Evolutionary conservation across 2,113 vertebrate genomes (phyloP), one percentile per base, ranked within the genome.

Genomic region (Sapajus apella): DNA sequence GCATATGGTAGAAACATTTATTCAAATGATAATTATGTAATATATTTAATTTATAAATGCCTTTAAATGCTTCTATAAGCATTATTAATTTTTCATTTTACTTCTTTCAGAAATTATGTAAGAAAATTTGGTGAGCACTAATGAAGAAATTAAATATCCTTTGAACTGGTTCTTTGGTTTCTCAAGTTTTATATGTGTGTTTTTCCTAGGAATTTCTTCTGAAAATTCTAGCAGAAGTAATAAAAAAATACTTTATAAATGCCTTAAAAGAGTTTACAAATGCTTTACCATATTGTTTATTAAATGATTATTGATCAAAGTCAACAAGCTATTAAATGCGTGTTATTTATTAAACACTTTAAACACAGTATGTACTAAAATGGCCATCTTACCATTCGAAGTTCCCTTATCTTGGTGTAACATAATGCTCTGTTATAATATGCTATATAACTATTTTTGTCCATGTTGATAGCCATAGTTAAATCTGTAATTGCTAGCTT

Each of bases 381-480:
- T 50, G 55, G 32, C 61, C 47, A 66, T 92, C 95, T 98, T 97
- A 99, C 99, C 98, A 98, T 97, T 77, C 97, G 87, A 96, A 98
- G 97, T 91, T 99, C 98, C 84, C 97, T 98, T 94, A 98, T 97
- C 80, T 98, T 97, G 61, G 99, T 98, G 68, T 98, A 98, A 96
- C 98, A 99, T 77, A 99, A 56, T 17, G 98, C 98, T 97, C 99
- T 99, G 95, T 99, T 99, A 96, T 99, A 99, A 98, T 98, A 99
- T n/a, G 98, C 98, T 96, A 98, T 70, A 64, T 97, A 96, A 61
- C 97, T 98, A 35, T 81, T 96, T 89, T 97, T 97, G 94, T 98
- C 97, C 61, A 99, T 97, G 66, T 97, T 95, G 32, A 99, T 96
- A 56, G 98, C 98, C 95, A 86, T 98, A 66, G 97, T 98, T 96